A percentile compares a stretch with the other conserved stretches of the same genome.
Evolutionary conservation across 2,113 vertebrate genomes (phyloP).

Genomic region (Arothron firmamentum): DNA sequence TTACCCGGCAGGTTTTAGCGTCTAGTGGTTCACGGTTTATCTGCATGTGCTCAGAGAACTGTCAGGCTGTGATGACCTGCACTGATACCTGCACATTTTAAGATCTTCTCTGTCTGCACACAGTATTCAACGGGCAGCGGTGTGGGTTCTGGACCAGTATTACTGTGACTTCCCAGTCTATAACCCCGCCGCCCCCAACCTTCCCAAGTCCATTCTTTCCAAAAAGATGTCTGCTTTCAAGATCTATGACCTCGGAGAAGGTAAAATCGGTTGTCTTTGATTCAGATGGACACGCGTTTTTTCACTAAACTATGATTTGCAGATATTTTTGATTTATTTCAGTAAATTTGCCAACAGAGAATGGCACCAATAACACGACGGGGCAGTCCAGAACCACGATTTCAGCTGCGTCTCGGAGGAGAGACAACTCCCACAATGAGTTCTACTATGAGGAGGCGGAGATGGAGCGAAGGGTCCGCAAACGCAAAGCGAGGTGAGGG

Average conservation of each 20-base stretch:
- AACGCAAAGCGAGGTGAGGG: constrained; percentile 84
- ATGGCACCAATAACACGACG: constrained; percentile 84
- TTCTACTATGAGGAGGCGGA: constrained; percentile 94
- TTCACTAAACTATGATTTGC: no score
- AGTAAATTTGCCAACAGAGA: constrained; percentile 70
- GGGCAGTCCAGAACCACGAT: constrained; percentile 88
- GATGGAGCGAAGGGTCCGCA: constrained; percentile 86
- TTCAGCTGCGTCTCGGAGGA: constrained; percentile 78
- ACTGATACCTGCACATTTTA: fast-evolving
- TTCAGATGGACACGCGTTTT: no score
- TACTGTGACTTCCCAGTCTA: constrained; percentile 93
- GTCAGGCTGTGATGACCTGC: neutral
- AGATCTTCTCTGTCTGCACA: neutral
- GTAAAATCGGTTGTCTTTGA: constrained; percentile 54
- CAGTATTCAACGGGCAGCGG: constrained; percentile 90
- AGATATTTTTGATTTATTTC: neutral
- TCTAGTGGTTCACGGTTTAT: constrained; percentile 5
- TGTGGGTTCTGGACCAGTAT: constrained; percentile 94
- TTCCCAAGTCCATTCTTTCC: constrained; percentile 91
- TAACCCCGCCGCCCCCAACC: constrained; percentile 90
- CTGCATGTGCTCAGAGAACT: neutral
- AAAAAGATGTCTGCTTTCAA: constrained; percentile 95
- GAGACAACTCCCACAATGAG: constrained; percentile 94
- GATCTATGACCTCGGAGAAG: constrained; percentile 89
- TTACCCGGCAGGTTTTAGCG: no score